Conservation (phyloP, 1,140 invertebrate species). For the Anoplophora glabripennis region DNA sequence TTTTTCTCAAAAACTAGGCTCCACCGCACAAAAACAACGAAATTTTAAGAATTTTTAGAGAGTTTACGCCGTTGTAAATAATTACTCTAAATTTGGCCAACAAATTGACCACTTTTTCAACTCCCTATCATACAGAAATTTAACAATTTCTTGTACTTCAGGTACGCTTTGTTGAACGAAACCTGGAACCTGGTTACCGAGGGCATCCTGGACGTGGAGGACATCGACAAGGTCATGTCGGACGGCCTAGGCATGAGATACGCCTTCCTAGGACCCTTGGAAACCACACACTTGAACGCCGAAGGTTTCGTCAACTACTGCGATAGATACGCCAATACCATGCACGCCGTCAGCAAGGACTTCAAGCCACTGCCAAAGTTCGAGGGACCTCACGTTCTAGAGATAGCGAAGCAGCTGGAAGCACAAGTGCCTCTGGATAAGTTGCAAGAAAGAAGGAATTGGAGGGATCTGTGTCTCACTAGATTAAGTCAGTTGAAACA, state of each 20-base stretch:
- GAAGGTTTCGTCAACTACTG: conserved; percentile 77
- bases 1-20: too few relatives aligned
- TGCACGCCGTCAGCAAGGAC: conserved; percentile 72
- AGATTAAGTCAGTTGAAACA: conserved; percentile 80
- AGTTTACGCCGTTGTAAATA: too few relatives aligned
- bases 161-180: conserved; percentile 92
- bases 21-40: too few relatives aligned
- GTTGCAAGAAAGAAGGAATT: conserved; percentile 65
- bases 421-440: conserved; percentile 71
- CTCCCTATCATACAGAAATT: too few relatives aligned
- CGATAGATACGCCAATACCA: conserved; percentile 74
- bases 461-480: conserved; percentile 82
- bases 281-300: conserved; percentile 93
- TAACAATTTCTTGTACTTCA: conserved; percentile 46
- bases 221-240: conserved; percentile 91
- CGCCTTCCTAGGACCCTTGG: conserved; percentile 89
- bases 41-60: too few relatives aligned
- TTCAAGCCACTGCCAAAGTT: conserved; percentile 74
- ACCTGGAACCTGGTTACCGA: conserved; percentile 83
- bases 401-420: conserved; percentile 68
- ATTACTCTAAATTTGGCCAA: too few relatives aligned
- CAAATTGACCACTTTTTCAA: too few relatives aligned
- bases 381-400: conserved; percentile 61
- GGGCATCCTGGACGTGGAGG: conserved; percentile 79
- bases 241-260: conserved; percentile 95